phyloP scores from a whole-genome alignment of 2,113 vertebrate genomes.

The Elanoides forficatus region DNA sequence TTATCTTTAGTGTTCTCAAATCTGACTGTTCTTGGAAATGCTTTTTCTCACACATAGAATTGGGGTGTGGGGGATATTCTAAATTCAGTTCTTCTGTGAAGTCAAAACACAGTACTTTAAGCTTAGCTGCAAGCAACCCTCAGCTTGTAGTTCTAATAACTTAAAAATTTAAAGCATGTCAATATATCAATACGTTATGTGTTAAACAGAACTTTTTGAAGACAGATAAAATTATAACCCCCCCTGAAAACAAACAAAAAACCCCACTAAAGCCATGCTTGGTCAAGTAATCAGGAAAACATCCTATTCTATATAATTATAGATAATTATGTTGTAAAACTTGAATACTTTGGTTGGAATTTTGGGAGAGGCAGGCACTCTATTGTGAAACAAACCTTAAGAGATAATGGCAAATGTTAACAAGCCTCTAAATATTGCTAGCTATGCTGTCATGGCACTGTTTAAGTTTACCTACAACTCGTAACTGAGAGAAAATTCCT shows the following conservation, averaged over 20 bases:
- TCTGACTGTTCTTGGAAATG: background rate
- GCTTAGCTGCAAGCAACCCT: background rate
- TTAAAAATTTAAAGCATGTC: background rate
- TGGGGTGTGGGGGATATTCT: background rate
- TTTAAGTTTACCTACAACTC: background rate
- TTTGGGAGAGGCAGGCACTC: slow-evolving; percentile 47
- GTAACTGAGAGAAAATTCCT: background rate
- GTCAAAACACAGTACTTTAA: background rate
- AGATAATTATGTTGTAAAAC: slow-evolving; percentile 46
- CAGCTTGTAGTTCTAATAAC: background rate
- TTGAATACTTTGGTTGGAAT: slow-evolving; percentile 28
- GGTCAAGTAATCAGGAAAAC: slow-evolving; percentile 16
- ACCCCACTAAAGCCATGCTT: background rate
- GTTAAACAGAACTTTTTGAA: background rate
- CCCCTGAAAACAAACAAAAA: background rate
- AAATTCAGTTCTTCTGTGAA: background rate
- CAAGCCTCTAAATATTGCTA: slow-evolving; percentile 8
- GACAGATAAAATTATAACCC: background rate
- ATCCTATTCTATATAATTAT: slow-evolving; percentile 30
- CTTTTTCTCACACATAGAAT: background rate
- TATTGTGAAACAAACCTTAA: slow-evolving; percentile 38
- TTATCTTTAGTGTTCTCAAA: background rate
- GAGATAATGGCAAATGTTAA: slow-evolving; percentile 10
- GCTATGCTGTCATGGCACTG: background rate
- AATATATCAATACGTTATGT: background rate